Percentiles rank a stretch among this genome's conserved stretches.
Conservation (phyloP, 2,113 vertebrate species). For the Caranx melampygus region DNA sequence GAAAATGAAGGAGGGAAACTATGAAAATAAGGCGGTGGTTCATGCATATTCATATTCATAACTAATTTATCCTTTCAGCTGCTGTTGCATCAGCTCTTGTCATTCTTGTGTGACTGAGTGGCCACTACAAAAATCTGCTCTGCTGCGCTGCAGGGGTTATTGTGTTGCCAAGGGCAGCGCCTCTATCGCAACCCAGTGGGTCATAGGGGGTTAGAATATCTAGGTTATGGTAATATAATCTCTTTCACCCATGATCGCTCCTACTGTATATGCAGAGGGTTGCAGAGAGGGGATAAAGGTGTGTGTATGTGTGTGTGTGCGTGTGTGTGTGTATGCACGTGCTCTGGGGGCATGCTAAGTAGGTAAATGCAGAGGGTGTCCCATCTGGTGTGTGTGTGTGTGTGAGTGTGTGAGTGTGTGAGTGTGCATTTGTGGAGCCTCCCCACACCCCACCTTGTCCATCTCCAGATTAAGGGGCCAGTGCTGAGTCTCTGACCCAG, state of each 20-base stretch:
- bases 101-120: constrained; percentile 26
- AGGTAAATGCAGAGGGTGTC: constrained; percentile 42
- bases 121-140: constrained; percentile 10
- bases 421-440: constrained; percentile 12
- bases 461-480: constrained; percentile 69
- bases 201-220: constrained; percentile 67
- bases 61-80: constrained; percentile 72
- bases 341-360: constrained; percentile 43
- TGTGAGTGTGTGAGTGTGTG: constrained; percentile 11
- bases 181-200: constrained; percentile 47
- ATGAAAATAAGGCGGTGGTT: constrained; percentile 41
- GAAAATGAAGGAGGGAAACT: not conserved
- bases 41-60: constrained; percentile 73
- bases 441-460: constrained; percentile 43
- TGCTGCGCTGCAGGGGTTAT: constrained; percentile 47
- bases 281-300: constrained; percentile 44
- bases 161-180: constrained; percentile 62
- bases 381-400: constrained; percentile 57
- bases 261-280: constrained; percentile 58
- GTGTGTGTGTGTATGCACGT: constrained; percentile 21
- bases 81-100: constrained; percentile 46
- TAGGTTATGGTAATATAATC: constrained; percentile 77
- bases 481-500: constrained; percentile 65
- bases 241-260: constrained; percentile 68
- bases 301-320: constrained; percentile 20